Base-by-base conservation (phyloP, 2,888 invertebrate species). In the Lydus trimaculatus region DNA sequence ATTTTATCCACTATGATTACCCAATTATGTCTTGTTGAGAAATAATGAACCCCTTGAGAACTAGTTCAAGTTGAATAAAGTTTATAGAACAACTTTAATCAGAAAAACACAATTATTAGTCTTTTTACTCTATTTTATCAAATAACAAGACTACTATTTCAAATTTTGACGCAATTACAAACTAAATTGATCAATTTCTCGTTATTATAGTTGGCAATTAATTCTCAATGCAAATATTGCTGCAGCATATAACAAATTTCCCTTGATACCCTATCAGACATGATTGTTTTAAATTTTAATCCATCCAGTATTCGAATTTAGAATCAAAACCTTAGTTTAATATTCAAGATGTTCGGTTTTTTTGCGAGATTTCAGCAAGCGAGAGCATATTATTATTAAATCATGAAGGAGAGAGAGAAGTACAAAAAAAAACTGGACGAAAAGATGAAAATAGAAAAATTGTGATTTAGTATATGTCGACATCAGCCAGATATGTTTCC, bases 361-460 rank as follows among this genome's bases (percentile, higher is more conserved):
- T 36, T 36, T 36, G 36, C 6, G 15, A 36, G 1, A 36, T 36
- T 15, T 15, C 13, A 4, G 15, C 1, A n/a, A 17, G 43, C 48
- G 48, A 43, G 43, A n/a, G 8, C 11, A 23, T 3, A 52, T 52
- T 52, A 52, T 52, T 52, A 52, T 52, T 52, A 52, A 52, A 52
- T 52, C 48, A 52, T 52, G 23, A 52, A 2, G 48, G 11, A 52
- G n/a, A n/a, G n/a, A n/a, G n/a, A n/a, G n/a, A n/a, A n/a, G n/a
- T n/a, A n/a, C n/a, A n/a, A n/a, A n/a, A n/a, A 52, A 52, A 23
- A 20, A 8, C 9, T 20, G 20, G 9, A 9, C 48, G 23, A 23
- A 52, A n/a, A 8, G 48, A 52, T 52, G 48, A 52, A 52, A 52
- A 52, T 52, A 52, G 48, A 52, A 52, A n/a, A 52, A 52, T 20